These are phyloP conservation scores for Fulica atra DNA, from an alignment of 2,113 vertebrate species.

Conservation along the genomic window DNA sequence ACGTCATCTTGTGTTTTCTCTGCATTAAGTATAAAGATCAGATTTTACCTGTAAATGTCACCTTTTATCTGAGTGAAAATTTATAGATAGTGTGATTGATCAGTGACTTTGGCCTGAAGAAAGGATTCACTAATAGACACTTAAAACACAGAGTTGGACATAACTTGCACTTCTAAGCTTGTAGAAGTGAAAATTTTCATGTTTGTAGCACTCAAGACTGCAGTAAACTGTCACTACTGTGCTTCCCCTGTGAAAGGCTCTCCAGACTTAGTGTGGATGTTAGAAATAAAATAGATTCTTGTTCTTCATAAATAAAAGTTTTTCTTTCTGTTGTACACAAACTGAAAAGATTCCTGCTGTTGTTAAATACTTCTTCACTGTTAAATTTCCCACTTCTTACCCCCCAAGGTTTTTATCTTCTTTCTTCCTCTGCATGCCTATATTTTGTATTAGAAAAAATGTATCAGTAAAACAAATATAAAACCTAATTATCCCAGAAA, in stretches of 20 bases:
- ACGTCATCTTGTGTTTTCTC: background rate
- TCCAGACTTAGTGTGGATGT: background rate
- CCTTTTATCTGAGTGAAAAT: background rate
- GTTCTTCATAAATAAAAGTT: background rate
- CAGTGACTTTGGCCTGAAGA: background rate
- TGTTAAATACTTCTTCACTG: background rate
- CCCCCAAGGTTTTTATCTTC: background rate
- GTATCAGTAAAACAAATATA: background rate
- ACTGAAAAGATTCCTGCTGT: background rate
- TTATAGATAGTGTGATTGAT: background rate
- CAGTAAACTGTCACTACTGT: background rate
- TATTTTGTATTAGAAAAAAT: background rate
- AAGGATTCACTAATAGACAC: background rate
- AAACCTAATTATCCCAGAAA: background rate
- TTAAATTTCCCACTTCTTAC: background rate
- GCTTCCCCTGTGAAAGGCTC: background rate
- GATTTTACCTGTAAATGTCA: slow-evolving; percentile 6
- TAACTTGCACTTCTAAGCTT: background rate
- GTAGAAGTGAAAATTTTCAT: background rate
- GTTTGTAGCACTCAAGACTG: background rate
- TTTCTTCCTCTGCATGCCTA: background rate
- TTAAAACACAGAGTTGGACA: background rate
- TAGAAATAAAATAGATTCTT: background rate
- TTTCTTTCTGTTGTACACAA: background rate
- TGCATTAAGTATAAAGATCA: background rate